Base-by-base conservation (phyloP, 2,888 invertebrate species). In the Apamea monoglypha region DNA sequence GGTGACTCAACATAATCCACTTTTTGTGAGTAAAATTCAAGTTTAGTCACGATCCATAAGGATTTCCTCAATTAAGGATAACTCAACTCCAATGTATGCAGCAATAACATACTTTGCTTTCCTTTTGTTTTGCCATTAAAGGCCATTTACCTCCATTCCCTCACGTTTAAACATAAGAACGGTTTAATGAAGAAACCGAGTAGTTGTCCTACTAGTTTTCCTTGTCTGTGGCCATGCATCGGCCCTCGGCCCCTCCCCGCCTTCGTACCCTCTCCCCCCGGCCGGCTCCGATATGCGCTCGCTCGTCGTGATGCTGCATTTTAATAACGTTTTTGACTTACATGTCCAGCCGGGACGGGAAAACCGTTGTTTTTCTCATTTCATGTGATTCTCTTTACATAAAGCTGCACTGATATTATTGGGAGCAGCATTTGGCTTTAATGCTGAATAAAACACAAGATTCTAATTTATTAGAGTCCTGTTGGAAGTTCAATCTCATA, bases 251-350 rank as follows among this genome's bases (percentile, higher is more conserved):
- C 76, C 80, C 74, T 73, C 70, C 83, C 81, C 68, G 21, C 61
- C 70, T 12, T 32, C 75, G 18, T 61, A 21, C 73, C 56, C 16
- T 67, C 25, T 81, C 75, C 80, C 59, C 25, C 63, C 5, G 63
- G 66, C 72, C 76, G 67, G 78, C 73, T 76, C 79, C 84, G 70
- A 50, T 86, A n/a, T 63, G 80, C 86, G 82, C 75, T 83, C 84
- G 86, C 82, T 91, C 91, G 91, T 90, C 91, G 91, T 92, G 93
- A 92, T 92, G 91, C 91, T 92, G 93, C 93, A 94, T 94, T 93
- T 93, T 93, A 94, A 94, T 93, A 90, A 92, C 89, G 87, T 87
- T 90, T 93, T 91, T 91, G 91, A 90, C 90, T 91, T 91, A 87
- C 89, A 90, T 90, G 90, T 87, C 89, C 91, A 90, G 88, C 86